A percentile compares a stretch with the other conserved stretches of the same genome.
These are phyloP conservation scores for Microtus pennsylvanicus DNA, from an alignment of 2,113 vertebrate genomes.

Conservation along the genomic window DNA sequence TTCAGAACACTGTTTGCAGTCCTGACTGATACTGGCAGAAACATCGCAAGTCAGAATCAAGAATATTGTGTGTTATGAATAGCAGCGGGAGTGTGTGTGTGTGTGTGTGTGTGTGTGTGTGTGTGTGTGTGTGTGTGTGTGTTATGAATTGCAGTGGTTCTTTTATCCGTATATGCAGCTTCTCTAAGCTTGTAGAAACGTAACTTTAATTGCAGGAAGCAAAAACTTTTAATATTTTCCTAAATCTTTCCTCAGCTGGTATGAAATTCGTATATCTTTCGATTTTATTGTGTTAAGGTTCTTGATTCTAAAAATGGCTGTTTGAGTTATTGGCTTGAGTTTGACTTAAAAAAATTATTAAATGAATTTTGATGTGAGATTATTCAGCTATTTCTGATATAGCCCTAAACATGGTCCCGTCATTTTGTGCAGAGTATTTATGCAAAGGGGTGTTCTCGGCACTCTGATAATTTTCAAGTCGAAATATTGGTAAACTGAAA, in stretches of 20 bases:
- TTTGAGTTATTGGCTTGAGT: neutral
- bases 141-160: neutral
- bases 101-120: too few species aligned
- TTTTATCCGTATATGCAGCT: neutral
- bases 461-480: neutral
- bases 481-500: neutral
- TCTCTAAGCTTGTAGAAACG: neutral
- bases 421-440: neutral
- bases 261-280: neutral
- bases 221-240: neutral
- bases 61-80: neutral
- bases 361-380: neutral
- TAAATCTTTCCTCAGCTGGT: neutral
- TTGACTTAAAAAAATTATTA: neutral
- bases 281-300: neutral
- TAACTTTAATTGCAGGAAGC: neutral
- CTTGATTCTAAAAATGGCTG: neutral
- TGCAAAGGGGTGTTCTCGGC: neutral
- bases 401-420: neutral
- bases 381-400: neutral
- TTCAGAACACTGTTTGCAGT: neutral
- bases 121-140: neutral
- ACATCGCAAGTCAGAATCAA: neutral
- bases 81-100: neutral
- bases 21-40: neutral